phyloP scores from a whole-genome alignment of 2,113 vertebrate genomes.

The Cairina moschata region DNA sequence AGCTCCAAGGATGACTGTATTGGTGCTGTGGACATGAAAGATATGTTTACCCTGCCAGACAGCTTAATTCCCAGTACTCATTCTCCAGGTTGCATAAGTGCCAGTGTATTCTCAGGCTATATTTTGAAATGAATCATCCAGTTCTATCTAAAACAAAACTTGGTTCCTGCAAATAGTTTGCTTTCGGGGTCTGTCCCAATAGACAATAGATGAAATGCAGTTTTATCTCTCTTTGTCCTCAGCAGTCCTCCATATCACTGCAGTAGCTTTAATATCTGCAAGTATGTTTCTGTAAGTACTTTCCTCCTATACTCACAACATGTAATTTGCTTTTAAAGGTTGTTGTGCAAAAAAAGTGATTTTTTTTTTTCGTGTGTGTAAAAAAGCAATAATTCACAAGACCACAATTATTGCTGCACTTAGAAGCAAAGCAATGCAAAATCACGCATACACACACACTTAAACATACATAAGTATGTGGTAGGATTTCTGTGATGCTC shows the following conservation, averaged over 20 bases:
- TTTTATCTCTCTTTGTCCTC: background rate
- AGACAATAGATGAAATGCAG: background rate
- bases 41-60: background rate
- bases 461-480: background rate
- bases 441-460: fast-evolving
- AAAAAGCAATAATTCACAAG: background rate
- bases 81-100: background rate
- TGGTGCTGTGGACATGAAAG: background rate
- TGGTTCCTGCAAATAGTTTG: background rate
- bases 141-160: background rate
- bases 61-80: background rate
- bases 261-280: background rate
- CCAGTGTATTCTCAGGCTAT: background rate
- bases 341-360: background rate
- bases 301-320: background rate
- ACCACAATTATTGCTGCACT: background rate
- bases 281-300: background rate
- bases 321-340: background rate
- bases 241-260: background rate
- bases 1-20: background rate
- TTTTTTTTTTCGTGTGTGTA: background rate
- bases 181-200: background rate
- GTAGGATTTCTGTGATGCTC: background rate
- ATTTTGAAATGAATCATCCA: background rate
- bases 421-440: background rate